A percentile compares a stretch with the other conserved stretches of the same genome.
phyloP scores from a whole-genome alignment of 2,797 vertebrate species.

The Chaetophractus vellerosus region DNA sequence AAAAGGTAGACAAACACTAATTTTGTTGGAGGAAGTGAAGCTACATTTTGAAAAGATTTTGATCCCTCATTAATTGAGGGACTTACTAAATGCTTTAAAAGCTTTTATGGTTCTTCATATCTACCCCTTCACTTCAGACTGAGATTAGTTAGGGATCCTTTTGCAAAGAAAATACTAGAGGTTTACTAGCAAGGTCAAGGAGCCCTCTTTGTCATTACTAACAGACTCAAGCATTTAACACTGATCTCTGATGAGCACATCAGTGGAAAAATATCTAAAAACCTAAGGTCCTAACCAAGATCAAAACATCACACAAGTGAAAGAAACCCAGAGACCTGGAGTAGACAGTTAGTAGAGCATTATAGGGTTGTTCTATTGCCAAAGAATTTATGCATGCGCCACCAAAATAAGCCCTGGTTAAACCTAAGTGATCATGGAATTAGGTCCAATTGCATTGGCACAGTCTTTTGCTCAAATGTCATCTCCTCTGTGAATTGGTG shows the following conservation, averaged over 20 bases:
- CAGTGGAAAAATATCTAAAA: constrained; percentile 49
- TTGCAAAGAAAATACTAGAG: constrained; percentile 8
- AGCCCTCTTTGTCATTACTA: background rate
- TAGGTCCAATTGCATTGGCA: background rate
- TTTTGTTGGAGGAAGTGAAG: background rate
- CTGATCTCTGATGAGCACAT: background rate
- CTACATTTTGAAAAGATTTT: constrained; percentile 63
- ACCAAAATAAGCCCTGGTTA: background rate
- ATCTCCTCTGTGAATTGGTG: background rate
- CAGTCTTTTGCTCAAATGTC: background rate
- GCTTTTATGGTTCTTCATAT: constrained; percentile 3
- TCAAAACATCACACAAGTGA: background rate
- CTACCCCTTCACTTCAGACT: background rate
- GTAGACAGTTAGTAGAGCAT: background rate
- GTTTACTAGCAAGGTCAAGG: constrained; percentile 29
- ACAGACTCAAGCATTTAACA: background rate
- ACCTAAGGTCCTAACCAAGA: background rate
- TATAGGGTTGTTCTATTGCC: background rate
- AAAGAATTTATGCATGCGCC: background rate
- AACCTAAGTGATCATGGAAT: background rate
- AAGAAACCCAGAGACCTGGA: background rate
- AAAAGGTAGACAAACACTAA: background rate
- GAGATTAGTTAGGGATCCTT: constrained; percentile 43
- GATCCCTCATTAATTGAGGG: constrained; percentile 47
- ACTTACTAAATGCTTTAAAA: constrained; percentile 53